phyloP scores from a whole-genome alignment of 2,888 invertebrate genomes.

The Mantis religiosa region DNA sequence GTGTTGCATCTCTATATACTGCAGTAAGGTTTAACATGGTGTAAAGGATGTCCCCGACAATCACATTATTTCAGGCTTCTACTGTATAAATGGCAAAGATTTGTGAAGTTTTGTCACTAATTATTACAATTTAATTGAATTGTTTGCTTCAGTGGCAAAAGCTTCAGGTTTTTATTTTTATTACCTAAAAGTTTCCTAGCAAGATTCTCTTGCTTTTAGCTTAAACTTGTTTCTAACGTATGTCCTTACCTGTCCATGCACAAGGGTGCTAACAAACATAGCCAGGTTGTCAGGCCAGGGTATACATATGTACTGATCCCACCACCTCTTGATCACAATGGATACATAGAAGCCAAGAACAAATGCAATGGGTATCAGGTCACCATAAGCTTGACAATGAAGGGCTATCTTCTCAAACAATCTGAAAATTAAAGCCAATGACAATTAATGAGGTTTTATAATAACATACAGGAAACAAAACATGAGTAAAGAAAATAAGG shows the following conservation, averaged over 20 bases:
- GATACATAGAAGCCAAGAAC: constrained; percentile 49
- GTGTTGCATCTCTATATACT: too few relatives aligned
- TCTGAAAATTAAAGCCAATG: constrained; percentile 25
- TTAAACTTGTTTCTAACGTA: too few relatives aligned
- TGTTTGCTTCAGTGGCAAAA: too few relatives aligned
- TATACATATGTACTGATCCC: constrained; percentile 44
- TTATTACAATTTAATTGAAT: too few relatives aligned
- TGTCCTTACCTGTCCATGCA: constrained; percentile 36
- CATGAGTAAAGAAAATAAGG: background rate
- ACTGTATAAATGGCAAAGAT: too few relatives aligned
- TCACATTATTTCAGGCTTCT: too few relatives aligned
- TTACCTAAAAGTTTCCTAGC: too few relatives aligned
- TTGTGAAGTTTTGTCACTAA: too few relatives aligned
- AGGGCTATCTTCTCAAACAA: constrained; percentile 35
- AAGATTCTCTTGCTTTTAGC: too few relatives aligned
- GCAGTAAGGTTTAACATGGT: too few relatives aligned
- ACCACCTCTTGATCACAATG: constrained; percentile 45
- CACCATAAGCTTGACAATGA: constrained; percentile 37
- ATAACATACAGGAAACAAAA: background rate
- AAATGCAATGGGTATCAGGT: constrained; percentile 45
- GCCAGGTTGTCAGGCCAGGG: constrained; percentile 45
- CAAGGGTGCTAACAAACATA: constrained; percentile 41
- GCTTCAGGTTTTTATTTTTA: too few relatives aligned
- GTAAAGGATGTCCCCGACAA: too few relatives aligned
- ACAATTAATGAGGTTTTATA: background rate